Evolutionary conservation across 1,140 invertebrate species (phyloP).

Genomic region (Halictus rubicundus): DNA sequence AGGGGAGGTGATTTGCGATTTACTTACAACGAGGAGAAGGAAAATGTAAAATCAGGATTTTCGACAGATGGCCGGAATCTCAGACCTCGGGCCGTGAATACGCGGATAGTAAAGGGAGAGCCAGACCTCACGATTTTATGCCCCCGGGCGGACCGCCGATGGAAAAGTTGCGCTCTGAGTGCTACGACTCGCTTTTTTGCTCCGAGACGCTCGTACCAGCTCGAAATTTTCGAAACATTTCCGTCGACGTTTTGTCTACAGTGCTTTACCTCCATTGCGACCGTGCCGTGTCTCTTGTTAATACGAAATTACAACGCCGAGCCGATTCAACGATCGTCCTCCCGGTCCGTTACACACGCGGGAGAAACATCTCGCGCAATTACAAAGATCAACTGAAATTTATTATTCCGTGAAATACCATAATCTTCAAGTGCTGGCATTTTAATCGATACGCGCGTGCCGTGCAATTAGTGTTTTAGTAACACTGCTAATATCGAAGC

Average conservation of each 20-base stretch:
- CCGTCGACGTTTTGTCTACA: slow-evolving; percentile 42
- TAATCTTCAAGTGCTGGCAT: too few species aligned
- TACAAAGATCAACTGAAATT: too few species aligned
- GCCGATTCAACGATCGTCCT: too few species aligned
- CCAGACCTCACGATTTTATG: slow-evolving; percentile 76
- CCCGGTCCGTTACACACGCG: too few species aligned
- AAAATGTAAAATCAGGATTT: slow-evolving; percentile 78
- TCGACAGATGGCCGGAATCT: slow-evolving; percentile 77
- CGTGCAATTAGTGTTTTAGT: too few species aligned
- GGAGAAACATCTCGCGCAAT: too few species aligned
- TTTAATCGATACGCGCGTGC: too few species aligned
- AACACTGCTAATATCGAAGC: too few species aligned
- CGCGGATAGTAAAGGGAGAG: slow-evolving; percentile 55
- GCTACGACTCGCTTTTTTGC: slow-evolving; percentile 76
- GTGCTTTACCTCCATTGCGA: slow-evolving; percentile 23
- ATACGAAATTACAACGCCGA: neutral
- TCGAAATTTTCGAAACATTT: slow-evolving; percentile 65
- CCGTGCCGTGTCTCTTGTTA: neutral
- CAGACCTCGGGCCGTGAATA: slow-evolving; percentile 74
- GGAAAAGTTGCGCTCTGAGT: slow-evolving; percentile 79
- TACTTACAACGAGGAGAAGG: slow-evolving; percentile 63
- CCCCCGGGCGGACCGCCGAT: slow-evolving; percentile 73
- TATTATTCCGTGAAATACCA: too few species aligned
- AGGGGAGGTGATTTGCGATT: slow-evolving; percentile 54
- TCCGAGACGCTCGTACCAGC: slow-evolving; percentile 51